Evolutionary conservation across 2,113 vertebrate species (phyloP).

Genomic region (Machaerirhynchus nigripectus): DNA sequence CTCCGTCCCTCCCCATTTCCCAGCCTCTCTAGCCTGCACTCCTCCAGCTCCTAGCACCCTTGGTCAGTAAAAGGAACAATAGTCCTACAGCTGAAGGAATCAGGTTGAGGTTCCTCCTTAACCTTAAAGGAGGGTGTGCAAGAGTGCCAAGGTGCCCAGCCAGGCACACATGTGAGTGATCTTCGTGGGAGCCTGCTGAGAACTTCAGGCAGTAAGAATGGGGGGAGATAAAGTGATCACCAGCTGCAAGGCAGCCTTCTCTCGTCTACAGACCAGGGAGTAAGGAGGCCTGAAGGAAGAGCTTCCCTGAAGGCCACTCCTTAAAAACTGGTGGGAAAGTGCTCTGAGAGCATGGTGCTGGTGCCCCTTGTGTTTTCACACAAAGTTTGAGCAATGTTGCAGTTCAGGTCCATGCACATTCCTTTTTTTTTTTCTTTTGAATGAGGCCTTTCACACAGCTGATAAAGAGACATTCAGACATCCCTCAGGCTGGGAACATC

Average conservation of each 20-base stretch:
- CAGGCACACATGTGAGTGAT: fast-evolving
- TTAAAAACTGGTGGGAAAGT: not conserved
- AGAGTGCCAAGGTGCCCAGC: not conserved
- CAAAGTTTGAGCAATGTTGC: not conserved
- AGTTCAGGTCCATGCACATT: not conserved
- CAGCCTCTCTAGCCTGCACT: not conserved
- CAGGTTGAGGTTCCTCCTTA: not conserved
- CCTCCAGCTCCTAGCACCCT: not conserved
- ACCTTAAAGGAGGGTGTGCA: not conserved
- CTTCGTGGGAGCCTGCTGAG: not conserved
- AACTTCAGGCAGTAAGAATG: not conserved
- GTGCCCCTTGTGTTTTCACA: not conserved
- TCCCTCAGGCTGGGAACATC: not conserved
- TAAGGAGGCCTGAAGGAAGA: not conserved
- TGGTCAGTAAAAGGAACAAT: not conserved
- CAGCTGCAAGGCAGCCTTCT: not conserved
- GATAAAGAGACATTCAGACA: not conserved
- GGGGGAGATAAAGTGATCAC: not conserved
- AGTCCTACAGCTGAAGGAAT: not conserved
- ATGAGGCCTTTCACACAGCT: not conserved
- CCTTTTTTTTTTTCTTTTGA: not conserved
- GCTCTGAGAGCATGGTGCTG: fast-evolving
- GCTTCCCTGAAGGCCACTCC: not conserved
- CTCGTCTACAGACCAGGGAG: not conserved
- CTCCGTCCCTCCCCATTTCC: not conserved